These are phyloP conservation scores for Etia nguti DNA, from an alignment of 2,113 vertebrate species.

Conservation along the genomic window DNA sequence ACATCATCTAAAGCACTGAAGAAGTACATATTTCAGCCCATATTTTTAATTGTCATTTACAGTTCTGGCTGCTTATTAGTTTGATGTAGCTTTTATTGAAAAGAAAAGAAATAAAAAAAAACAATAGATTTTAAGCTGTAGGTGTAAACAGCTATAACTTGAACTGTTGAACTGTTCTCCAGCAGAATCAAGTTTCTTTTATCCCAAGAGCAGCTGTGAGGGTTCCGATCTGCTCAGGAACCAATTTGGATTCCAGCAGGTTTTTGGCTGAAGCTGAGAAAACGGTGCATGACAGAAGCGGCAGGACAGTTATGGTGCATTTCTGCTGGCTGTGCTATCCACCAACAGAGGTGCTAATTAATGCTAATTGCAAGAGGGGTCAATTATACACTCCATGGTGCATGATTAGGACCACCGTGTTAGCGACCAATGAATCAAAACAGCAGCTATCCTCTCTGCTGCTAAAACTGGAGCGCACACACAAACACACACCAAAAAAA, in stretches of 20 bases:
- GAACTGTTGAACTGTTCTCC: background rate
- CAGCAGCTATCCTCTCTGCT: conserved; percentile 2
- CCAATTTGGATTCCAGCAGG: conserved; percentile 14
- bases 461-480: background rate
- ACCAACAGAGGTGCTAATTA: conserved; percentile 65
- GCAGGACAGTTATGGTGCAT: conserved; percentile 37
- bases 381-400: conserved; percentile 56
- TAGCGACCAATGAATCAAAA: conserved; percentile 44
- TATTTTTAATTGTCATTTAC: background rate
- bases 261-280: conserved; percentile 26
- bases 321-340: conserved; percentile 41
- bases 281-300: conserved; percentile 12
- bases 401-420: conserved; percentile 47
- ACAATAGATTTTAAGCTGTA: background rate
- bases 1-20: background rate
- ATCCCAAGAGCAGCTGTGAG: conserved; percentile 25
- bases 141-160: background rate
- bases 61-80: background rate
- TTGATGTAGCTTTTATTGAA: background rate
- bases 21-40: background rate
- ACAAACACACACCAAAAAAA: background rate
- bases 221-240: background rate
- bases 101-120: background rate
- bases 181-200: conserved; percentile 7
- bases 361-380: conserved; percentile 60